phyloP scores from a whole-genome alignment of 2,888 invertebrate species.

The Nomada fucata region DNA sequence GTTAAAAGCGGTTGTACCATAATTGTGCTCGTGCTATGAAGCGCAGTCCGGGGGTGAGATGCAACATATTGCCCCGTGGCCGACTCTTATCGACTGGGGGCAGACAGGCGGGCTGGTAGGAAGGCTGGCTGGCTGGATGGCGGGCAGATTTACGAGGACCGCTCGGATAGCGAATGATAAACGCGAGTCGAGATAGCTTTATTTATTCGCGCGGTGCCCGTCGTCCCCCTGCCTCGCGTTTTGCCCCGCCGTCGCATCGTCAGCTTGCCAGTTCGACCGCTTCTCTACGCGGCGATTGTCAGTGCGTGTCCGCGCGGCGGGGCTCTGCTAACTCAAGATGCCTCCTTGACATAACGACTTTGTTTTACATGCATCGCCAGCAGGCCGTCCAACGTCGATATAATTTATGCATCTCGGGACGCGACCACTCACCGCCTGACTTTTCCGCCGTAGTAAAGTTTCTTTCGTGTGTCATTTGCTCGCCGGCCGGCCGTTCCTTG shows the following conservation, averaged over 20 bases:
- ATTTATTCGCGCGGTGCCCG: constrained; percentile 87
- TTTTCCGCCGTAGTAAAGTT: constrained; percentile 23
- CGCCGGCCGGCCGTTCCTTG: constrained; percentile 27
- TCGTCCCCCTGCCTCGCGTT: constrained; percentile 66
- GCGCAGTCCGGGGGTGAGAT: constrained; percentile 73
- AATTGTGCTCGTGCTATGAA: constrained; percentile 71
- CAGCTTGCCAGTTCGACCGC: constrained; percentile 45
- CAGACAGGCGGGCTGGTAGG: constrained; percentile 77
- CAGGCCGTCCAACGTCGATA: constrained; percentile 20
- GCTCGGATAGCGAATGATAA: constrained; percentile 87
- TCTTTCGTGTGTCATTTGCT: constrained; percentile 39
- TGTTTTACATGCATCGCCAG: constrained; percentile 53
- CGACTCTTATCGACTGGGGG: constrained; percentile 80
- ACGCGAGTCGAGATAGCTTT: constrained; percentile 87
- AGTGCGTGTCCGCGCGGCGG: constrained; percentile 59
- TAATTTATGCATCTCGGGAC: constrained; percentile 34
- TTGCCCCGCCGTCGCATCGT: background rate
- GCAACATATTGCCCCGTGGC: constrained; percentile 79
- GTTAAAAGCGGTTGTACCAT: constrained; percentile 65
- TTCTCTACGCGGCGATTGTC: constrained; percentile 62
- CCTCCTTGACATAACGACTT: constrained; percentile 62
- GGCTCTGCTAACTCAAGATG: constrained; percentile 49
- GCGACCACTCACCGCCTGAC: background rate
- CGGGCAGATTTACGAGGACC: constrained; percentile 86
- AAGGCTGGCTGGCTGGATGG: constrained; percentile 75